Conservation (phyloP, 2,888 invertebrate genomes). For the Phyllotreta cruciferae region DNA sequence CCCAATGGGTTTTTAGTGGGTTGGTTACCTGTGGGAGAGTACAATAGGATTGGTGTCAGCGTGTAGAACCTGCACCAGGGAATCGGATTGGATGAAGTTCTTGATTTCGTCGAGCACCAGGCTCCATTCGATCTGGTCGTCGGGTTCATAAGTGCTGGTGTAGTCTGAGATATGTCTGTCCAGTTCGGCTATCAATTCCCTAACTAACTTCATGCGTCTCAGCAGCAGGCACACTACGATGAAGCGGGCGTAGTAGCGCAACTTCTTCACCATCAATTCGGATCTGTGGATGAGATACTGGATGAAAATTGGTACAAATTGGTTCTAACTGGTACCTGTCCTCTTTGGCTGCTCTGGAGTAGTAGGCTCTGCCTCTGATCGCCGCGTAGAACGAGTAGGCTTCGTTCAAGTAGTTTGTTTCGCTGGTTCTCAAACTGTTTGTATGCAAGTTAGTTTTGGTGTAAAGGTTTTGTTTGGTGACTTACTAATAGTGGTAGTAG, state of each 20-base stretch:
- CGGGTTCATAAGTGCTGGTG: conserved; percentile 94
- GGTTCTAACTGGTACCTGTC: too few species aligned
- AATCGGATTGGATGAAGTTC: conserved; percentile 92
- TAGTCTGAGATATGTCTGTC: conserved; percentile 95
- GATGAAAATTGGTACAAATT: too few species aligned
- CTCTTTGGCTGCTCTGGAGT: conserved; percentile 91
- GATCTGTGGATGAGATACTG: too few species aligned
- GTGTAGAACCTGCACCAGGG: conserved; percentile 86
- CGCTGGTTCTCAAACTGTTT: conserved; percentile 88
- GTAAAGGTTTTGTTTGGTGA: conserved; percentile 43
- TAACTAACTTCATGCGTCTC: conserved; percentile 91
- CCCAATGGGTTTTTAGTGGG: too few species aligned
- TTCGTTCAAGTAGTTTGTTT: conserved; percentile 94
- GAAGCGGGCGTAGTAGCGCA: conserved; percentile 93
- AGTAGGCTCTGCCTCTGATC: conserved; percentile 91
- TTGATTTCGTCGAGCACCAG: conserved; percentile 93
- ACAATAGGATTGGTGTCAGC: conserved; percentile 86
- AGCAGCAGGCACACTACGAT: conserved; percentile 94
- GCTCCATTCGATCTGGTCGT: conserved; percentile 95
- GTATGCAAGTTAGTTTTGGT: background rate
- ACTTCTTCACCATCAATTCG: conserved; percentile 96
- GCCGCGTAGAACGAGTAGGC: conserved; percentile 97
- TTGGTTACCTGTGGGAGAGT: conserved; percentile 79
- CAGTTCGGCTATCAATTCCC: conserved; percentile 89
- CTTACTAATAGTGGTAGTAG: conserved; percentile 98